phyloP scores from a whole-genome alignment of 1,140 invertebrate species.

The Andrena cerasifolii region DNA sequence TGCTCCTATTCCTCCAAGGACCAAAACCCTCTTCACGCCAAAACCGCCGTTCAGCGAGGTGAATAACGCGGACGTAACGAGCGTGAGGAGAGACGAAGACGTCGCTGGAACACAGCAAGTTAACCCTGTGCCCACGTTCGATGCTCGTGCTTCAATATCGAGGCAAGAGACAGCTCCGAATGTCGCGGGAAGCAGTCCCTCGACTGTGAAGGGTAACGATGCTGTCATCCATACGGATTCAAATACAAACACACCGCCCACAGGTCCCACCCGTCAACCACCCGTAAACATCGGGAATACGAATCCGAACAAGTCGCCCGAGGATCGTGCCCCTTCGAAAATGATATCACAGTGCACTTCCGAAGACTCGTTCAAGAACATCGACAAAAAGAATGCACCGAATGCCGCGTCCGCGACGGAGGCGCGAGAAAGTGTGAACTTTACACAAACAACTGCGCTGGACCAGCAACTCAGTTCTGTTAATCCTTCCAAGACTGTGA shows the following conservation, averaged over 20 bases:
- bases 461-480: not conserved
- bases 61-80: not conserved
- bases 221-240: not conserved
- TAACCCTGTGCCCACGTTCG: not conserved
- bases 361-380: conserved; percentile 50
- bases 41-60: not conserved
- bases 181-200: not conserved
- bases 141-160: too few species aligned
- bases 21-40: not conserved
- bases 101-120: not conserved
- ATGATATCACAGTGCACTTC: conserved; percentile 61
- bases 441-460: too few species aligned
- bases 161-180: not conserved
- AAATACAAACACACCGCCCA: rapidly evolving
- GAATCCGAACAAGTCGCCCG: conserved; percentile 18
- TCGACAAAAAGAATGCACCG: conserved; percentile 24
- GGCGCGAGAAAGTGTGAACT: too few species aligned
- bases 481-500: not conserved
- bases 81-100: not conserved
- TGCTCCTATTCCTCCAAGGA: not conserved
- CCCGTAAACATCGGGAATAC: not conserved
- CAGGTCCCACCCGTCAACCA: not conserved
- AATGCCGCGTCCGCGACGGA: not conserved
- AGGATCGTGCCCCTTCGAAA: conserved; percentile 50
- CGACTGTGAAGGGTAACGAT: not conserved